Base-by-base conservation (phyloP, 92 coral and sea anemone genomes). In the Actinernus sp. region DNA sequence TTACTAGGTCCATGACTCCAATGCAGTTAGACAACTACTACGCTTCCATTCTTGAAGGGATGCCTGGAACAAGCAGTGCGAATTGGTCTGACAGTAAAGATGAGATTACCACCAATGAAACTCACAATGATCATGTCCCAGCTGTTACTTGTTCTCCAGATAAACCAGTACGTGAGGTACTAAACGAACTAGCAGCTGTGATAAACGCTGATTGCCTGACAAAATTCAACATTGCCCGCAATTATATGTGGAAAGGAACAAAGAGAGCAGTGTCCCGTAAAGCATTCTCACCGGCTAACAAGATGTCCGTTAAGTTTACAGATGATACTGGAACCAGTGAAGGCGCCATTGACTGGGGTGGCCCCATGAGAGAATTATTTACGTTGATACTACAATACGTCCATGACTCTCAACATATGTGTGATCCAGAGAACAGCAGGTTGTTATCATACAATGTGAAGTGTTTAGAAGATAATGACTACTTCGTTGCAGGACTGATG, bases 191-290 rank as follows among this genome's bases (percentile, higher is more conserved):
- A 59, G 86, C 89, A 44, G 81, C 49, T 44, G 72, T 56, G 60
- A 75, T 82, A 31, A 56, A 67, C 49, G 58, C 45, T 26, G 57
- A 38, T 25, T 33, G 36, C 36, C 56, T 83, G 51, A 60, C 91
- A 50, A 84, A 70, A 54, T 78, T 84, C 71, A 84, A 84, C 54
- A 70, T 78, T 51, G 68, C 88, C 22, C 78, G 92, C 57, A 80
- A 71, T 57, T 66, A 54, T 61, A 56, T 86, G 31, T 86, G 92
- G 88, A 89, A 82, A 66, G 93, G 89, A 32, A 79, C 83, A 36
- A 69, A 75, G 69, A 68, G 89, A 63, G 89, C 82, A 37, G 56
- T 82, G 41, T 55, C 66, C 37, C 65, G 85, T 25, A 86, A 86
- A 64, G n/a, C 60, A 40, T 80, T 63, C 52, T 78, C 83, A 9